These are phyloP conservation scores for Irena cyanogastra DNA, from an alignment of 2,113 vertebrate species.

Conservation along the genomic window DNA sequence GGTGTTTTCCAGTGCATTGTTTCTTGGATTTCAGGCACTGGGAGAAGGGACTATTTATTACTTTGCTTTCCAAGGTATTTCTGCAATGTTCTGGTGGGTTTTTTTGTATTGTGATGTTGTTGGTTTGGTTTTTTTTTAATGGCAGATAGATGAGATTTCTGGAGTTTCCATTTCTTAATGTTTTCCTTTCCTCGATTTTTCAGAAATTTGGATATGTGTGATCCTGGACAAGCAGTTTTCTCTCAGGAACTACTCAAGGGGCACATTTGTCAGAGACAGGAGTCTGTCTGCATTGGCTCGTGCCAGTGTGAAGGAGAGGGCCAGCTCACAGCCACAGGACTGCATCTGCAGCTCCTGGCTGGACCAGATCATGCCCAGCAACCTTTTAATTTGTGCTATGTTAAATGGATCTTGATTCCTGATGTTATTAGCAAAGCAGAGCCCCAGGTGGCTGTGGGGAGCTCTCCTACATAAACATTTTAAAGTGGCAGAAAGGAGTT, in stretches of 20 bases:
- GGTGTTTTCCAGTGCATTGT: background rate
- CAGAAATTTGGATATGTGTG: background rate
- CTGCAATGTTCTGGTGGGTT: background rate
- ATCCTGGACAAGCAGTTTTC: background rate
- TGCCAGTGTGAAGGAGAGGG: background rate
- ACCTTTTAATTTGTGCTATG: background rate
- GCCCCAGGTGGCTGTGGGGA: background rate
- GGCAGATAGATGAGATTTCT: background rate
- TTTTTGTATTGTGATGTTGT: background rate
- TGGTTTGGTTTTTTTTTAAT: background rate
- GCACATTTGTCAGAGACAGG: background rate
- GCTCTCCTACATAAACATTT: background rate
- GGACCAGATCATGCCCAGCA: background rate
- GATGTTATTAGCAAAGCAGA: background rate
- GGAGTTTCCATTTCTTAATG: background rate
- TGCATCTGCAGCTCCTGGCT: background rate
- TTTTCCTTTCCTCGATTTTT: background rate
- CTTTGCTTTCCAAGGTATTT: background rate
- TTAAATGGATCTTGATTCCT: background rate
- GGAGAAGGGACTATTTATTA: rapidly evolving
- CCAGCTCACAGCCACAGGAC: background rate
- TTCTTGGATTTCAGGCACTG: background rate
- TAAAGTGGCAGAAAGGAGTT: background rate
- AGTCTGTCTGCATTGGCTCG: background rate
- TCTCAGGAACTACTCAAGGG: background rate